Evolutionary conservation across 64 coral and sea anemone genomes (phyloP), one percentile per base, ranked within the genome.

Genomic region (Stichodactyla helianthus): DNA sequence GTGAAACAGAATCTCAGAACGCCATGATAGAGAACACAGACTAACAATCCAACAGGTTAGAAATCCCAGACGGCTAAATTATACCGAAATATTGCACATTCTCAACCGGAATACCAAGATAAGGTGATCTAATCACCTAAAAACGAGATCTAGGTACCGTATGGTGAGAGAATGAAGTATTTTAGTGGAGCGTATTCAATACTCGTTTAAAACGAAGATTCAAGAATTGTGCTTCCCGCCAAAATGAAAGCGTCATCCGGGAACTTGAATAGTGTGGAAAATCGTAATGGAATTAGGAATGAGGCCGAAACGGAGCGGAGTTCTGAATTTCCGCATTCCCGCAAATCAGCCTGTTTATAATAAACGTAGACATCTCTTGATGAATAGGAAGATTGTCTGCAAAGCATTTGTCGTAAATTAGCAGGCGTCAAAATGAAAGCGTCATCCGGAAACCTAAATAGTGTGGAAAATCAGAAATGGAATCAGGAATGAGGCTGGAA

Each of bases 171-270:
- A 74, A 9, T 74, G n/a, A 74, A 74, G 68, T 7, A 27, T 74
- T 31, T 31, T 5, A 27, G 68, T 26, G 68, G 25, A 11, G 9
- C n/a, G 63, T 74, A 23, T 23, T 27, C 10, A 74, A 74, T 25
- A 74, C 2, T 28, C 3, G 23, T 5, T 74, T n/a, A 25, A 11
- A 74, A 74, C 68, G 27, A 74, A 81, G 67, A 71, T 71, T 71
- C 20, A 58, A 71, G 78, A 81, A 81, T 81, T 50, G 78, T 81
- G 35, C 78, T 81, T 81, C 78, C 78, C 78, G 78, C 78, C 78
- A 81, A 81, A 81, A 81, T 54, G 52, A 74, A 52, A 52, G 52
- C 78, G 35, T 52, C 78, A 81, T 81, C 78, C 78, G 78, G 78
- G 78, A 81, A 52, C 51, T 74, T 74, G 7, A 23, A 74, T 74